Conservation (phyloP, 2,888 invertebrate genomes). For the Oithona nana region DNA sequence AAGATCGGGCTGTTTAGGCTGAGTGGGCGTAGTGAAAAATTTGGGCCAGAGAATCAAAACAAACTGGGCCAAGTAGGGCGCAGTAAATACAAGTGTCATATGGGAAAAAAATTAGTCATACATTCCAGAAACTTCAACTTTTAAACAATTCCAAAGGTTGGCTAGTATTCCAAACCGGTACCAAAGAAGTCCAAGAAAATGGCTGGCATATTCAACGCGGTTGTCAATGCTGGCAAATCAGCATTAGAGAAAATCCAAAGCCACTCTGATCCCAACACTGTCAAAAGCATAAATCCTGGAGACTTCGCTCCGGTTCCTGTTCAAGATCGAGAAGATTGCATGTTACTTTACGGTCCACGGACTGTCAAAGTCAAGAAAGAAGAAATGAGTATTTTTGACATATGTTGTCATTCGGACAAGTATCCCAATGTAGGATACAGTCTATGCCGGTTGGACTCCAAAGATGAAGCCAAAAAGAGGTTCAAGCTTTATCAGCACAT, state of each 20-base stretch:
- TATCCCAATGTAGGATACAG: neutral
- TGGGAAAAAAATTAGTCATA: too few relatives aligned
- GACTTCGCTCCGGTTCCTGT: neutral
- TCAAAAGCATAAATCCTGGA: neutral
- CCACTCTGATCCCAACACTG: neutral
- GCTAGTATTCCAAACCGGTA: too few relatives aligned
- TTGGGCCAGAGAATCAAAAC: too few relatives aligned
- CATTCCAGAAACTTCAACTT: too few relatives aligned
- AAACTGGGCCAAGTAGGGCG: too few relatives aligned
- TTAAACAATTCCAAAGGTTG: too few relatives aligned
- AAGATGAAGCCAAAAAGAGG: neutral
- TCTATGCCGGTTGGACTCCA: neutral
- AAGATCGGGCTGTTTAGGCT: too few relatives aligned
- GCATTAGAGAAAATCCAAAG: neutral
- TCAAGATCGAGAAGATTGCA: neutral
- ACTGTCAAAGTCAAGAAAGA: neutral
- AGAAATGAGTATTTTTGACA: neutral
- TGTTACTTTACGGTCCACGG: neutral
- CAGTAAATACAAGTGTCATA: too few relatives aligned
- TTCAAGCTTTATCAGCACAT: neutral
- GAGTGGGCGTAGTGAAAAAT: too few relatives aligned
- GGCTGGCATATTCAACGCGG: neutral
- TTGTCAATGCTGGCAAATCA: neutral
- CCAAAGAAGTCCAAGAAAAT: too few relatives aligned
- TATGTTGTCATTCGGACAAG: neutral